Base-by-base conservation (phyloP, 2,888 invertebrate species). In the Phengaris arion region DNA sequence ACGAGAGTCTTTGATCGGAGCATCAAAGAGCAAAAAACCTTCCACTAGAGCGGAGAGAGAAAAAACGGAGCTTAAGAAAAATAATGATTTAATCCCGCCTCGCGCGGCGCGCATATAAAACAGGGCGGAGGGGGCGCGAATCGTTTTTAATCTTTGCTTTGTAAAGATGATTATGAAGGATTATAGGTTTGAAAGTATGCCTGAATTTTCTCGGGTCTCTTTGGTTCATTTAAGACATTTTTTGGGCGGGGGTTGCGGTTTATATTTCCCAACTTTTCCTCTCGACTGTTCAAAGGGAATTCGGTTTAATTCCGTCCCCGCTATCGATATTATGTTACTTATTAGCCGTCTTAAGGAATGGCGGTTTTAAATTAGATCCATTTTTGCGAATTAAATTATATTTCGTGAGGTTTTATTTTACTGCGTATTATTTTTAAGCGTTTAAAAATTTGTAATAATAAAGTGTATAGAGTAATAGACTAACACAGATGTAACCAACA, bases 81-180 rank as follows among this genome's bases (percentile, higher is more conserved):
- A 94, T 94, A 94, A 94, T 94, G 94, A 94, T 93, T 93, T 94
- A 94, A 94, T 94, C 94, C 92, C 87, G 88, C 92, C 93, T 92
- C 90, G 89, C 92, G 91, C 90, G 92, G 90, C 91, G 88, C 91
- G 93, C 93, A 93, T 93, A 94, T 93, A 93, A 93, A 94, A 89
- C 89, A 88, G 86, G 79, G 83, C 79, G 80, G 81, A 74, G 80
- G 86, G 88, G 89, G 91, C 86, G 90, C 89, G 93, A 93, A 93
- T 92, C 92, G 93, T 90, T 94, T 94, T 94, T 94, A 94, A 94
- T 94, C 94, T 94, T 94, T 94, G 94, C 94, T 94, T 94, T 94
- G 94, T 94, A 94, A 94, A 94, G 94, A 94, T 94, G 94, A 94
- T 94, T 94, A 94, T 93, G 89, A 94, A 85, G 93, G 94, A 94